A percentile compares a stretch with the other conserved stretches of the same genome.
Conservation (phyloP, 37 sponge, comb jelly and placozoan genomes). For the Ephydatia muelleri region DNA sequence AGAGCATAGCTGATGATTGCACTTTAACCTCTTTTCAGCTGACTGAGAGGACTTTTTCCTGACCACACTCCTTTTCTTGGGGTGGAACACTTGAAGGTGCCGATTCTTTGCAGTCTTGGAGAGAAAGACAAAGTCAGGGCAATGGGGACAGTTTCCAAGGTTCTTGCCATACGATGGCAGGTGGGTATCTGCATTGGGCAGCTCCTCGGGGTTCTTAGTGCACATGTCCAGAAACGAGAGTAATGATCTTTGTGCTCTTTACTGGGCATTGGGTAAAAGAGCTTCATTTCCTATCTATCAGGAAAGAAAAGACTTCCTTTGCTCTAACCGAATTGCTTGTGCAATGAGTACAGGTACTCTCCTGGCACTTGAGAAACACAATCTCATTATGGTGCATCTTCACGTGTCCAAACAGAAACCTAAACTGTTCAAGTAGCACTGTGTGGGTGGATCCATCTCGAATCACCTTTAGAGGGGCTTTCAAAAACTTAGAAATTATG, state of each 20-base stretch:
- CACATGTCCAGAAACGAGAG: neutral
- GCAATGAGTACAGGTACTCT: neutral
- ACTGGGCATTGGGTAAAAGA: neutral
- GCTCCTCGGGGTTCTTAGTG: neutral
- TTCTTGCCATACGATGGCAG: neutral
- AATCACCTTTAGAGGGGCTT: conserved; percentile 17
- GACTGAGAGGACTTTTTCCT: neutral
- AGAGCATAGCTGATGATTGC: neutral
- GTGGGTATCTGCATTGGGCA: neutral
- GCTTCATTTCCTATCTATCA: neutral
- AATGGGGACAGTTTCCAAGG: neutral
- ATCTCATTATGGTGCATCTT: neutral
- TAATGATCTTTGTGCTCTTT: conserved; percentile 1
- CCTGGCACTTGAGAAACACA: neutral
- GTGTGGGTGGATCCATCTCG: conserved; percentile 11
- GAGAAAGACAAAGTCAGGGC: neutral
- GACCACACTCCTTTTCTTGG: neutral
- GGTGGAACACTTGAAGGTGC: neutral
- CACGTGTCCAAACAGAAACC: conserved; percentile 5
- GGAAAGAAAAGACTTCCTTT: neutral
- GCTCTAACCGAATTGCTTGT: neutral
- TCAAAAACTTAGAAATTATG: conserved; percentile 3
- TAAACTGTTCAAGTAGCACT: conserved; percentile 12
- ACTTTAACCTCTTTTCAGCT: neutral
- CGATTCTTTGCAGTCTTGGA: neutral